Base-by-base conservation (phyloP, 1,140 invertebrate genomes). In the Caenorhabditis brenneri region DNA sequence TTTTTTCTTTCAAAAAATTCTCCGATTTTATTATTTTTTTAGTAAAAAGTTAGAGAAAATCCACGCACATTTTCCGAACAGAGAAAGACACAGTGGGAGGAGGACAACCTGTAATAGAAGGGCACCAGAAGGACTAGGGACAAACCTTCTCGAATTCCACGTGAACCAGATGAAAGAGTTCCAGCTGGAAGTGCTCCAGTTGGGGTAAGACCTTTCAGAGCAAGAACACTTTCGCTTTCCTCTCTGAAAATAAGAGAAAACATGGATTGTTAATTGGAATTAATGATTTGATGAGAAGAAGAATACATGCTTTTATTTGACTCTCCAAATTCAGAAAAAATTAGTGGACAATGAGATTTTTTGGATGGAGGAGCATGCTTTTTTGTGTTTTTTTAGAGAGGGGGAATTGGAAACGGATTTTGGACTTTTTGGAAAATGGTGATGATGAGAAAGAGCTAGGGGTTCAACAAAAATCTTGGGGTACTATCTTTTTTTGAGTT, bases 181-280 rank as follows among this genome's bases (percentile, higher is more conserved):
- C 98, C 98, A 85, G 99, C 92, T 27, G 98, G 97, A 87, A 99
- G 92, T 86, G 97, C 95, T 89, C 97, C 97, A 89, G 97, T 99
- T 19, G 98, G 98, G 88, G 98, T 99, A 27, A 99, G 94, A 83
- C 97, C 98, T 92, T 99, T 99, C 87, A 99, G 93, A 92, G 99
- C 97, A 87, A 99, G 93, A 84, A 99, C 97, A 92, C 96, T 97
- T 93, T 99, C 98, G 92, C 96, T 98, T 92, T 99, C 98, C 93
- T 99, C 98, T 92, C 96, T 96, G 92, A 53, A 92, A 49, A 33
- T 27, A 36, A 55, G 16, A 39, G n/a, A 48, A 12, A 12, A 81
- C 36, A 86, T 49, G 16, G 22, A 24, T 51, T n/a, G 53, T 22
- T 10, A 55, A 10, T 27, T 27, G 27, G 53, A 55, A n/a, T 10